A percentile compares a stretch with the other conserved stretches of the same genome.
phyloP scores from a whole-genome alignment of 2,888 invertebrate species.

The Acrocyrtus sp. region DNA sequence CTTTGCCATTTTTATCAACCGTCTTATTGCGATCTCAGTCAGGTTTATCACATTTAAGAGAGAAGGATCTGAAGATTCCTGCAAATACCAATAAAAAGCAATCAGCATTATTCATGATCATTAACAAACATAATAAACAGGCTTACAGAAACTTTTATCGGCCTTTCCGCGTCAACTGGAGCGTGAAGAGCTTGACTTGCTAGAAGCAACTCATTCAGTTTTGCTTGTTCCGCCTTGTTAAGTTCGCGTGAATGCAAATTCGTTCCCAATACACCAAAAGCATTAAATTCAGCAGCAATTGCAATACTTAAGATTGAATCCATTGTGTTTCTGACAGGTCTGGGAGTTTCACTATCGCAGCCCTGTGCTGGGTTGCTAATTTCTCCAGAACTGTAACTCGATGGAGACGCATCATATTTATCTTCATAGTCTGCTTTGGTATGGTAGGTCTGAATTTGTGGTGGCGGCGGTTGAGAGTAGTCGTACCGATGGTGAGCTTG shows the following conservation, averaged over 20 bases:
- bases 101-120: background rate
- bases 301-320: slow-evolving; percentile 87
- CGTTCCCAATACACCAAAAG: slow-evolving; percentile 73
- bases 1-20: slow-evolving; percentile 74
- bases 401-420: background rate
- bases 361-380: background rate
- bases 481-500: background rate
- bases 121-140: background rate
- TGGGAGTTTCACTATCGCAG: background rate
- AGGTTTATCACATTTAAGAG: slow-evolving; percentile 87
- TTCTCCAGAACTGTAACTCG: slow-evolving; percentile 70
- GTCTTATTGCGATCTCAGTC: slow-evolving; percentile 89
- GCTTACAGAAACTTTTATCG: slow-evolving; percentile 58
- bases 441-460: background rate
- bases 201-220: slow-evolving; percentile 83
- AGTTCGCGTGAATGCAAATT: slow-evolving; percentile 68
- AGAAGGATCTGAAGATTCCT: slow-evolving; percentile 66
- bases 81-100: slow-evolving; percentile 2
- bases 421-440: background rate
- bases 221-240: slow-evolving; percentile 84
- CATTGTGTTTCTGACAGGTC: slow-evolving; percentile 70
- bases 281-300: slow-evolving; percentile 85
- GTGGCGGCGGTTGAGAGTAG: background rate
- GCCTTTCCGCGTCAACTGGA: slow-evolving; percentile 81
- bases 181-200: slow-evolving; percentile 87